Percentiles rank a stretch among this genome's conserved stretches.
Evolutionary conservation across 2,888 invertebrate genomes (phyloP).

Genomic region (Heliconius cydno): DNA sequence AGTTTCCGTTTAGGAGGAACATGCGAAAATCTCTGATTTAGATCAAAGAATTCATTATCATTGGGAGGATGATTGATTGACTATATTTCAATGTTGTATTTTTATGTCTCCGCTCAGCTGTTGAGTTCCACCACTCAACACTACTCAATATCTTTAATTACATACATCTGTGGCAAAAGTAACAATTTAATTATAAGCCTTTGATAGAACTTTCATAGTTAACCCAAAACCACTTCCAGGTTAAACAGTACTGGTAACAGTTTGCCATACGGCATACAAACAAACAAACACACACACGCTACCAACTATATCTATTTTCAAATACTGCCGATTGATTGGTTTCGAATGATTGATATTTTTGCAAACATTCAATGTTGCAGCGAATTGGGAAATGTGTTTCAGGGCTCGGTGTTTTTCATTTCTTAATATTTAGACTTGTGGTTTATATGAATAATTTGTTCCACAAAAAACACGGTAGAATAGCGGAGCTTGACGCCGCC

Average conservation of each 20-base stretch:
- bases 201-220: background rate
- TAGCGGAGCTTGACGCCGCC: too few species aligned
- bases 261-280: background rate
- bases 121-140: too few species aligned
- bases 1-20: too few species aligned
- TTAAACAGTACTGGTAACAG: background rate
- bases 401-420: background rate
- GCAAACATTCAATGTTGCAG: conserved; percentile 33
- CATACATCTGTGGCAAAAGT: background rate
- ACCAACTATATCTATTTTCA: conserved; percentile 13
- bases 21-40: too few species aligned
- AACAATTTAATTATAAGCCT: background rate
- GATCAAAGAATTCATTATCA: too few species aligned
- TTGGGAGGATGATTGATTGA: too few species aligned
- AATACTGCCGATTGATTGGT: conserved; percentile 17
- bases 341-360: conserved; percentile 34
- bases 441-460: conserved; percentile 14
- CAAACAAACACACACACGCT: too few species aligned
- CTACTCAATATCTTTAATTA: too few species aligned
- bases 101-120: too few species aligned
- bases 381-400: conserved; percentile 20
- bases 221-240: background rate
- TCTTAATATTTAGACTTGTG: conserved; percentile 17
- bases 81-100: too few species aligned
- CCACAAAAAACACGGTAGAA: too few species aligned